Conservation (phyloP, 53 echinoderm and acorn worm genomes). For the Mesocentrotus franciscanus region DNA sequence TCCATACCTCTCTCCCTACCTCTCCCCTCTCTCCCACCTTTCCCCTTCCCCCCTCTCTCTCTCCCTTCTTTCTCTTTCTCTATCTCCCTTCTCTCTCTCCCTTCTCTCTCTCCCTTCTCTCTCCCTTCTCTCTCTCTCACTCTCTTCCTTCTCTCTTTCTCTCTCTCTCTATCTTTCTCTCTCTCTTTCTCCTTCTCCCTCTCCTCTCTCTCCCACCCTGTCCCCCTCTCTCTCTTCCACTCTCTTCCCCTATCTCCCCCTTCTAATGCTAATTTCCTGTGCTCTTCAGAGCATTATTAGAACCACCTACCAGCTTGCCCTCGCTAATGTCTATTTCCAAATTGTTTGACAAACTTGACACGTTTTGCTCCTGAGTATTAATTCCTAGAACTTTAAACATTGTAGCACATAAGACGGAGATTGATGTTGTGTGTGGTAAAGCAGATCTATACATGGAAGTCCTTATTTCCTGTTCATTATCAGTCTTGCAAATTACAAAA, state of each 20-base stretch:
- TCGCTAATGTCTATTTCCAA: not conserved
- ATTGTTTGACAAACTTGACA: not conserved
- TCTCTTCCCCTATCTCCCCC: not conserved
- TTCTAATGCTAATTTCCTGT: slow-evolving; percentile 26
- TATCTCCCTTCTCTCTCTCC: not conserved
- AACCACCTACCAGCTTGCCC: not conserved
- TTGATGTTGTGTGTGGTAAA: too few species aligned
- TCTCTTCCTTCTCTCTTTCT: not conserved
- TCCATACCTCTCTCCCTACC: not conserved
- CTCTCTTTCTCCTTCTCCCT: not conserved
- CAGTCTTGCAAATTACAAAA: too few species aligned
- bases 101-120: not conserved
- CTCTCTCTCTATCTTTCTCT: not conserved
- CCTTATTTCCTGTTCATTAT: too few species aligned
- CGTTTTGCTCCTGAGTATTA: not conserved
- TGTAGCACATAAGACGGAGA: not conserved
- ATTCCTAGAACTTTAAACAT: not conserved
- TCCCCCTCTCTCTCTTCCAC: not conserved
- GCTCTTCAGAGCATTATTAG: slow-evolving; percentile 2
- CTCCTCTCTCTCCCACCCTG: not conserved
- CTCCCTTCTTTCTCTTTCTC: not conserved
- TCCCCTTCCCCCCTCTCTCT: not conserved
- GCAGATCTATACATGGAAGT: too few species aligned
- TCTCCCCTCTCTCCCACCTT: not conserved
- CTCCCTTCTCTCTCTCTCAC: not conserved